Evolutionary conservation across 1,140 invertebrate species (phyloP).

Genomic region (Cepaea nemoralis): DNA sequence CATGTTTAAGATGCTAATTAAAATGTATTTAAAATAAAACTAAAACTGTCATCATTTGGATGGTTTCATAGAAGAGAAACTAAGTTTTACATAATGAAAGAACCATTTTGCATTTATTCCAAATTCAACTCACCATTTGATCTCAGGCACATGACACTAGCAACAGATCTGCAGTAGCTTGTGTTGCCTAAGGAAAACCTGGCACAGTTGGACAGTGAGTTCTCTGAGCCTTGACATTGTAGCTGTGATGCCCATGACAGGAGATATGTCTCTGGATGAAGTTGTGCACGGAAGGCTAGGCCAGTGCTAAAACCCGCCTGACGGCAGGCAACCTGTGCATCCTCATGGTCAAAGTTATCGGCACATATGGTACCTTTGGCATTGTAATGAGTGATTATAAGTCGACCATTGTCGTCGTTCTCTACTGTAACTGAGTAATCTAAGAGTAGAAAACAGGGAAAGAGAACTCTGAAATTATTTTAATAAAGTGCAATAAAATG

Average conservation of each 20-base stretch:
- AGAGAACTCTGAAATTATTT: too few relatives aligned
- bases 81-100: too few relatives aligned
- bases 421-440: conserved; percentile 51
- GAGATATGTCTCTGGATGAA: neutral
- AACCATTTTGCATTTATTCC: too few relatives aligned
- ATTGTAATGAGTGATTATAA: conserved; percentile 49
- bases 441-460: conserved; percentile 24
- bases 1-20: too few relatives aligned
- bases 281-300: conserved; percentile 50
- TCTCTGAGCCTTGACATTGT: conserved; percentile 17
- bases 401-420: conserved; percentile 48
- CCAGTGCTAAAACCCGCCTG: conserved; percentile 56
- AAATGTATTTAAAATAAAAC: too few relatives aligned
- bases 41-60: too few relatives aligned
- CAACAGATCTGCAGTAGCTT: neutral
- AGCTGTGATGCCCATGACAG: neutral
- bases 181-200: neutral
- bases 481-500: too few relatives aligned
- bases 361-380: conserved; percentile 61
- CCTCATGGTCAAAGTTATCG: conserved; percentile 57
- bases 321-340: conserved; percentile 63
- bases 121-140: conserved; percentile 1
- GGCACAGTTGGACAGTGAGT: neutral
- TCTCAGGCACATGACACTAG: conserved; percentile 14
- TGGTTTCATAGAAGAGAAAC: too few relatives aligned